A percentile compares a stretch with the other conserved stretches of the same genome.
phyloP scores from a whole-genome alignment of 2,888 invertebrate genomes.

The Netelia fuscicornis region DNA sequence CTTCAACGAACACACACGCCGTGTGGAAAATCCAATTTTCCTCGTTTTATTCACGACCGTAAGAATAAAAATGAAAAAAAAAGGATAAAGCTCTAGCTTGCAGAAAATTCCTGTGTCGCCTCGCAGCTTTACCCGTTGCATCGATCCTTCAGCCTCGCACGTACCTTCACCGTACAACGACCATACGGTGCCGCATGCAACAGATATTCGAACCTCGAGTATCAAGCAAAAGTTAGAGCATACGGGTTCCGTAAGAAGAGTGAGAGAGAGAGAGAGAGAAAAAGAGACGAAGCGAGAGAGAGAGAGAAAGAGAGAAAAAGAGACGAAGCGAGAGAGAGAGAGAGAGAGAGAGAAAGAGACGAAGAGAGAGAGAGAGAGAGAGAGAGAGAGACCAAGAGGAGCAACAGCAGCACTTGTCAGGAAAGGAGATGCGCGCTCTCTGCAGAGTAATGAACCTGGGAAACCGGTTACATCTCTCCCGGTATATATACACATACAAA shows the following conservation, averaged over 20 bases:
- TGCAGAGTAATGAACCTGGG: conserved; percentile 84
- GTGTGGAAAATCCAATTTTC: too few relatives aligned
- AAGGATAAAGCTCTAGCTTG: too few relatives aligned
- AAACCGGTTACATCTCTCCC: conserved; percentile 83
- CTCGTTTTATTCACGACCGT: too few relatives aligned
- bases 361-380: conserved; percentile 16
- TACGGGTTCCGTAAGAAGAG: neutral
- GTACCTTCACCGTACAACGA: neutral
- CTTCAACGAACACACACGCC: too few relatives aligned
- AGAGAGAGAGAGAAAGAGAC: neutral
- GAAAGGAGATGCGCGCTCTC: conserved; percentile 82
- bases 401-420: conserved; percentile 77
- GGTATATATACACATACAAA: conserved; percentile 68
- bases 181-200: conserved; percentile 5
- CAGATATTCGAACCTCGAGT: conserved; percentile 28
- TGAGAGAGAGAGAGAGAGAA: conserved; percentile 17
- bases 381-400: conserved; percentile 40
- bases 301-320: neutral
- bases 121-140: conserved; percentile 5
- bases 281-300: conserved; percentile 15
- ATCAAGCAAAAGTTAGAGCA: conserved; percentile 37
- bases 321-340: conserved; percentile 12
- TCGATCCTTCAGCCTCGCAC: neutral
- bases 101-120: neutral
- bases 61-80: too few relatives aligned